Conservation (phyloP, 2,888 invertebrate genomes). For the Dolichopus griseipennis region DNA sequence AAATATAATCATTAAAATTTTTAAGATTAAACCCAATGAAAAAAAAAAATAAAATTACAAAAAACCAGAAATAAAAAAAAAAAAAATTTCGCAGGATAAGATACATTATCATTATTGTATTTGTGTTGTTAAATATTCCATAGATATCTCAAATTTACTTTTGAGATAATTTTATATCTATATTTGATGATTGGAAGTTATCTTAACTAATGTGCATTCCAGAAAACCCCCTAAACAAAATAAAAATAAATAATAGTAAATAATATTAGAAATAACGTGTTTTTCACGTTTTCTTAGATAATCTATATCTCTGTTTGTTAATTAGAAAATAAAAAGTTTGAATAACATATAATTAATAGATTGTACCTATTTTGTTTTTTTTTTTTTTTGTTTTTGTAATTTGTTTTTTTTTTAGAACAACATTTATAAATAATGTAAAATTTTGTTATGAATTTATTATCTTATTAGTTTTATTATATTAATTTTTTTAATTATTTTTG, state of each 20-base stretch:
- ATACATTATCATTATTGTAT: constrained; percentile 6
- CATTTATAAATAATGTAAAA: no score
- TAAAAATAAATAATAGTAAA: background rate
- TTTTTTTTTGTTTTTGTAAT: no score
- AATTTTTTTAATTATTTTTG: no score
- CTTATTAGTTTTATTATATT: no score
- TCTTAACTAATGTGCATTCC: constrained; percentile 6
- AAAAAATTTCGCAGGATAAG: background rate
- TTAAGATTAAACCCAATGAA: background rate
- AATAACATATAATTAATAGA: background rate
- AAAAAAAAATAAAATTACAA: background rate
- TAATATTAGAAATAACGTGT: background rate
- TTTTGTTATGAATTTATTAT: no score
- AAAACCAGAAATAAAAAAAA: no score
- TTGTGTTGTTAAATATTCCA: background rate
- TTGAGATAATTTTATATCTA: constrained; percentile 6
- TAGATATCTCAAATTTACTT: constrained; percentile 3
- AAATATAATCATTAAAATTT: background rate
- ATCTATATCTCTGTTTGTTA: background rate
- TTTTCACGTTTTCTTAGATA: background rate
- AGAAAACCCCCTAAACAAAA: constrained; percentile 6
- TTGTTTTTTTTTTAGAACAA: no score
- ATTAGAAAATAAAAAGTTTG: background rate
- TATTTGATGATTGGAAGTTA: constrained; percentile 4
- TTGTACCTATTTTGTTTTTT: no score